Evolutionary conservation across 2,888 invertebrate species (phyloP), one percentile per base, ranked within the genome.

Genomic region (Acrobasis consociella): DNA sequence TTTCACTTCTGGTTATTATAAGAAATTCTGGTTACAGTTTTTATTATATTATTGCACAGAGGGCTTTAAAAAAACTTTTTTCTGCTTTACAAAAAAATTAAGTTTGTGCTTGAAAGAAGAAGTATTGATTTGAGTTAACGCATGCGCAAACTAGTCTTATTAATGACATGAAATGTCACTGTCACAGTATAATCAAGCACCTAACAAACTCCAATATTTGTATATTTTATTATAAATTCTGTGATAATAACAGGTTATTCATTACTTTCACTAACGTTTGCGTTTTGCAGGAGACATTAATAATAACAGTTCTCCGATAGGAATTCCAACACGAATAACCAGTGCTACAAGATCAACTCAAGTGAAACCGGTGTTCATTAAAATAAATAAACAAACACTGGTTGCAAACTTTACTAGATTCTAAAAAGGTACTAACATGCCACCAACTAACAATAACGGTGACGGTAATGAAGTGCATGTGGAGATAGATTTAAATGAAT

Each of bases 261-360:
- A 31, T 31, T 31, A 52, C 52, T 52, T 52, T 52, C 52, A 31
- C 31, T 31, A 5, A 8, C 52, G 31, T n/a, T 11, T 22, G 31
- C 22, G 13, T 52, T 22, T 31, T 31, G 13, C 13, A 11, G 22
- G 13, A 13, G 52, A 31, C 31, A 52, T 22, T 8, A 52, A 22
- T 52, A 52, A 52, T 52, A 46, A 46, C 46, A 46, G 46, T 51
- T 17, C 11, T 17, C 11, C 8, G 52, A 31, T 31, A 22, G 3
- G 9, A 52, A 52, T 52, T 52, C 52, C 52, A 52, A 31, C 52
- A 52, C 52, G 52, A 52, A 31, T n/a, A 9, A n/a, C 13, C n/a
- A 46, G 46, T 46, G n/a, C 46, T 46, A 46, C 13, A 13, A 46
- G 11, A n/a, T 13, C 46, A 46, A 46, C 46, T 46, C n/a, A 52